Base-by-base conservation (phyloP, 2,888 invertebrate species). In the Pardosa pseudoannulata region DNA sequence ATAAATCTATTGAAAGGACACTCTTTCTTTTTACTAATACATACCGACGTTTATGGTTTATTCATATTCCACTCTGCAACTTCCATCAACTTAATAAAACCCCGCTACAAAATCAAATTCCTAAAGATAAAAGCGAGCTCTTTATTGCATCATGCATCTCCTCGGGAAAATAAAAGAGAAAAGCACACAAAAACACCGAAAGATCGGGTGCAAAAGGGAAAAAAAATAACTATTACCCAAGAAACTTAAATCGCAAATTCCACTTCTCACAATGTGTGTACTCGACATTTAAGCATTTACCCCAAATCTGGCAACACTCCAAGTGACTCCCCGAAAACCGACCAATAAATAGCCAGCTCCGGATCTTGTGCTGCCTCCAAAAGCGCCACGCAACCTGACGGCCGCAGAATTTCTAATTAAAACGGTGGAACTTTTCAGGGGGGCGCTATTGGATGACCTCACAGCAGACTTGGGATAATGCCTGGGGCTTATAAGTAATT, bases 401-500 rank as follows among this genome's bases (percentile, higher is more conserved):
- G 23, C 1, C 19, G 23, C 56, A 56, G 56, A 56, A 56, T 56
- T 56, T 56, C 23, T 56, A 56, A 56, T 56, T 56, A 56, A 56
- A 56, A 56, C 23, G 56, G 23, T 56, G 56, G 5, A 56, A 23
- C 23, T 23, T 56, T 56, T 56, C 23, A n/a, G n/a, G 3, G 23
- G 56, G 16, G 23, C 3, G 23, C 23, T 56, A 76, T 46, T 31
- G n/a, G 41, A 46, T 16, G 31, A 76, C n/a, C 19, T 76, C 46
- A 19, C 9, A 31, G 13, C 32, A 36, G 13, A 39, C 70, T 29
- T 19, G 13, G n/a, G 6, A 56, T 68, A 36, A 50, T n/a, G 39
- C 83, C 39, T 41, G 65, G 67, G 41, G 65, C 67, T 50, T 27
- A 28, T 32, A 19, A 36, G 73, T 85, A 78, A 78, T 78, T 85